Evolutionary conservation across 2,797 vertebrate genomes (phyloP).

Genomic region (Synaphobranchus kaupii): DNA sequence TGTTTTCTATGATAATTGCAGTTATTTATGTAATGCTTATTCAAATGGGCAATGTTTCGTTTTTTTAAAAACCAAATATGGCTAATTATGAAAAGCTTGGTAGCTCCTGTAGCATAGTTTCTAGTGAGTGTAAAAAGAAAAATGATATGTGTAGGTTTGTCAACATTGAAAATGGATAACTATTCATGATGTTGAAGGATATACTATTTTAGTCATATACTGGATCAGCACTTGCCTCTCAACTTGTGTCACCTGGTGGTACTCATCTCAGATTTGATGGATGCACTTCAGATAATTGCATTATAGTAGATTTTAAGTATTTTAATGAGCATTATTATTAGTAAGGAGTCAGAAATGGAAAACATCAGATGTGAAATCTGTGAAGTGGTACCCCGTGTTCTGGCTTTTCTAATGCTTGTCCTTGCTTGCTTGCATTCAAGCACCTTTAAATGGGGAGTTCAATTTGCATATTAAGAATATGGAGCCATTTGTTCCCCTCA

Average conservation of each 20-base stretch:
- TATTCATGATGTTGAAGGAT: neutral
- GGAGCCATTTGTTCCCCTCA: neutral
- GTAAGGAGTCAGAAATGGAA: neutral
- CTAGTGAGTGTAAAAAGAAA: neutral
- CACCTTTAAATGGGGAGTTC: neutral
- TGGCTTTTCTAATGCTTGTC: neutral
- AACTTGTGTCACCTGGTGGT: neutral
- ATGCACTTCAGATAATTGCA: conserved; percentile 10
- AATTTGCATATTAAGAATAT: neutral
- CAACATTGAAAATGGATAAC: neutral
- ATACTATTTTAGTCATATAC: neutral
- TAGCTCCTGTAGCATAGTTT: neutral
- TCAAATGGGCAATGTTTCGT: neutral
- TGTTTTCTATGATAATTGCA: neutral
- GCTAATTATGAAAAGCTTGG: neutral
- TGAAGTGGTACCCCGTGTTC: neutral
- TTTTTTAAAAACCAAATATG: neutral
- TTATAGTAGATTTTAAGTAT: neutral
- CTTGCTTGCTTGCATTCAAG: neutral
- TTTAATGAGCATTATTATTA: neutral
- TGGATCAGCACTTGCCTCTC: neutral
- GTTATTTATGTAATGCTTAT: neutral
- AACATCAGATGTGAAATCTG: neutral
- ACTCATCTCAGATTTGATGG: neutral
- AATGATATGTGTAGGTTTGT: too few species aligned